Evolutionary conservation across 2,888 invertebrate species (phyloP), one percentile per base, ranked within the genome.

Genomic region (Caenorhabditis panamensis): DNA sequence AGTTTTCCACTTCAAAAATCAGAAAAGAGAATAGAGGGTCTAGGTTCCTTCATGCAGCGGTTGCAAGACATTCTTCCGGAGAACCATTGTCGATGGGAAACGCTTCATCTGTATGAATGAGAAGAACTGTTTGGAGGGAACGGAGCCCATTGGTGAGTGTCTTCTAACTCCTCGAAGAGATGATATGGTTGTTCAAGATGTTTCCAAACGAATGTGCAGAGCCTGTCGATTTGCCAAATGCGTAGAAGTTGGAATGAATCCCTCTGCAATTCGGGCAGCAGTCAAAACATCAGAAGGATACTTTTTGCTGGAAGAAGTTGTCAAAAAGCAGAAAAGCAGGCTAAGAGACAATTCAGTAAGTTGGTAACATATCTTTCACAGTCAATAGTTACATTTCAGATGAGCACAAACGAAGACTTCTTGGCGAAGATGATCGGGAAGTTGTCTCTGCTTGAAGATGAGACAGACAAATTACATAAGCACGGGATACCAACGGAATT

Each of bases 31-130:
- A 31, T 6, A 9, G 4, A 6, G 44, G 26, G 31, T 41, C 13
- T 31, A 77, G 71, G 71, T 82, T 24, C 79, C 85, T 4, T 77
- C 82, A 0, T 82, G 82, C 62, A 82, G 68, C 58, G 82, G 82
- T 5, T 82, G 81, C 59, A 81, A 81, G 53, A 81, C 81, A 11
- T 76, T 76, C 36, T 76, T 76, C 37, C 76, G 76, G 16, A 51
- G 76, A 49, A 80, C 80, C 1, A 75, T 80, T 18, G 62, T 80
- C 16, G 47, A 54, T 5, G 67, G 75, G 11, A 63, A 63, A 13
- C 31, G 58, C 31, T 80, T 75, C 69, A 59, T 68, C 5, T 80
- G 80, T 26, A 51, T 54, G 47, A 56, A 37, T 4, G 54, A 41
- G 13, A 59, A 59, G 2, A 49, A 63, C 22, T 80, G 80, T 59